A percentile compares a stretch with the other conserved stretches of the same genome.
phyloP scores from a whole-genome alignment of 2,113 vertebrate species.

The Dicerorhinus sumatrensis region DNA sequence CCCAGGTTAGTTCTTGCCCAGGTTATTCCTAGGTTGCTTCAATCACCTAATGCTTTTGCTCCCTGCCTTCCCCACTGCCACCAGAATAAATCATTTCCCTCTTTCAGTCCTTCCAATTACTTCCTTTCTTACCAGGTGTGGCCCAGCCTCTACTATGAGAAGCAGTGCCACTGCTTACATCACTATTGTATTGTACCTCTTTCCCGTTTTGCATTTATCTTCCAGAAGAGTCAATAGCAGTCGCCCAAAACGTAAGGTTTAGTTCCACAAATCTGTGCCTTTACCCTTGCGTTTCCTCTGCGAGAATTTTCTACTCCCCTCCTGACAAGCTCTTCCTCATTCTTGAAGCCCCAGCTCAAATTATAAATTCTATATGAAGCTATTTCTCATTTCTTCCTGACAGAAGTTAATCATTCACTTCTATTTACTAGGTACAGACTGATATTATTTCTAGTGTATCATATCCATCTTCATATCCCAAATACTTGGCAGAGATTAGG shows the following conservation, averaged over 20 bases:
- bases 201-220: neutral
- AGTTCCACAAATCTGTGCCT: neutral
- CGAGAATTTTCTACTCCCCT: neutral
- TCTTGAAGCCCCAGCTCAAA: conserved; percentile 47
- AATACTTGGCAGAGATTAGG: conserved; percentile 30
- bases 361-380: conserved; percentile 40
- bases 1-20: neutral
- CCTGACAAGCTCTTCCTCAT: conserved; percentile 21
- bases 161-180: neutral
- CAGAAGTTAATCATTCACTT: conserved; percentile 46
- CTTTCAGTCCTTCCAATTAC: neutral
- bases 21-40: neutral
- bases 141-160: neutral
- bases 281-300: neutral
- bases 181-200: neutral
- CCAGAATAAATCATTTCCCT: neutral
- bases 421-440: neutral
- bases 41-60: neutral
- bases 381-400: conserved; percentile 30
- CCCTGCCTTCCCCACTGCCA: neutral
- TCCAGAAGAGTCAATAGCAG: neutral
- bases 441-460: conserved; percentile 24
- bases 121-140: neutral
- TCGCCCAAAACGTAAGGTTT: neutral
- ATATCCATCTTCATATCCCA: conserved; percentile 35